phyloP scores from a whole-genome alignment of 2,888 invertebrate genomes.

The Capitulum mitella region DNA sequence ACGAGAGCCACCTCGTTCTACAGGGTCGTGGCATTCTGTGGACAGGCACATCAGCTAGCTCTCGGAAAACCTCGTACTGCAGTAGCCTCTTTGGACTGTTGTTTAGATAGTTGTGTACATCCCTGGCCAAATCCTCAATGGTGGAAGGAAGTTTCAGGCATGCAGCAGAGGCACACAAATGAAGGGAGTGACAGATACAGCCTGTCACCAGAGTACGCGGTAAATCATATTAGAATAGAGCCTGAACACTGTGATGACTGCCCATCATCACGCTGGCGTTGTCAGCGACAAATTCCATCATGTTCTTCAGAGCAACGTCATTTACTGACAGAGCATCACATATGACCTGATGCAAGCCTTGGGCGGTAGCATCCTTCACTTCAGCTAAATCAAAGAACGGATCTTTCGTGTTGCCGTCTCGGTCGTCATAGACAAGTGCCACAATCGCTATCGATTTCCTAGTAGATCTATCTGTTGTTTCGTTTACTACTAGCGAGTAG shows the following conservation, averaged over 20 bases:
- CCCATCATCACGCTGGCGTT: not conserved
- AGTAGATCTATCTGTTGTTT: not conserved
- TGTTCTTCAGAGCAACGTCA: not conserved
- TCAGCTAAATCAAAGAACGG: not conserved
- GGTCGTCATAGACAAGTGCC: not conserved
- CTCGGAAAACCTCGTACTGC: not conserved
- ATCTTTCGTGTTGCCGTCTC: not conserved
- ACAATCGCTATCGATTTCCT: not conserved
- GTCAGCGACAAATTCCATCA: not conserved
- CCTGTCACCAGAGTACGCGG: not conserved
- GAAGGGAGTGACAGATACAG: not conserved
- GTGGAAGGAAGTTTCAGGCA: not conserved
- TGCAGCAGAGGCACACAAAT: slow-evolving; percentile 9
- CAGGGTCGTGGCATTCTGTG: no score
- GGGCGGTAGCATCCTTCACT: not conserved
- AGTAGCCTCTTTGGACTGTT: not conserved
- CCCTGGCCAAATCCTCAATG: no score
- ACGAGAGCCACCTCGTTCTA: no score
- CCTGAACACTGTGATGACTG: not conserved
- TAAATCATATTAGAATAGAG: not conserved
- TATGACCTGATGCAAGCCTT: not conserved
- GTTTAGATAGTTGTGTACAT: no score
- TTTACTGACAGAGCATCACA: not conserved
- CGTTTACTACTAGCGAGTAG: not conserved
- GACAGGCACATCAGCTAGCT: not conserved